Conservation (phyloP, 2,888 invertebrate genomes). For the Cantharis rufa region DNA sequence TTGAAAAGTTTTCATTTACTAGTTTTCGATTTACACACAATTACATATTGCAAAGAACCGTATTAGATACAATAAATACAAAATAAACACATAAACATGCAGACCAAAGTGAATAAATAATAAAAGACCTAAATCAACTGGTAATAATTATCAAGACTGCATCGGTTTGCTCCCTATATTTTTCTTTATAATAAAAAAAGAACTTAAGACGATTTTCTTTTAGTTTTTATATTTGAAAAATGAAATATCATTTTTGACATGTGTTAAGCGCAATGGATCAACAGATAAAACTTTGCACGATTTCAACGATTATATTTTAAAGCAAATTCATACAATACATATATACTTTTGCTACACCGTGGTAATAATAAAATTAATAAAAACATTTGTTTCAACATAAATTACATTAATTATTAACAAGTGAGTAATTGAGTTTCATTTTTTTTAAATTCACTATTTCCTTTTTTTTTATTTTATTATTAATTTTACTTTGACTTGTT, state of each 20-base stretch:
- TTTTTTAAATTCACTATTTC: slow-evolving; percentile 3
- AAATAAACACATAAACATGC: background rate
- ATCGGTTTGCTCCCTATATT: background rate
- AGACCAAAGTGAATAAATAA: background rate
- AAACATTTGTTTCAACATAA: slow-evolving; percentile 33
- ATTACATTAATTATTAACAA: slow-evolving; percentile 37
- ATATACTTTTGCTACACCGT: slow-evolving; percentile 28
- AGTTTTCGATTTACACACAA: background rate
- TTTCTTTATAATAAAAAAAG: background rate
- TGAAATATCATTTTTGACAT: background rate
- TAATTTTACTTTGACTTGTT: slow-evolving; percentile 10
- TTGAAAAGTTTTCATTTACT: background rate
- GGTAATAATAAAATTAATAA: slow-evolving; percentile 30
- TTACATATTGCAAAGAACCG: background rate
- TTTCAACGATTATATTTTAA: slow-evolving; percentile 29
- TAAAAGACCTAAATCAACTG: background rate
- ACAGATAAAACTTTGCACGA: slow-evolving; percentile 19
- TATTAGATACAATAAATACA: background rate
- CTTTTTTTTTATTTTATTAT: background rate
- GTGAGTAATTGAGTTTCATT: slow-evolving; percentile 32
- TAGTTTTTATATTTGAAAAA: background rate
- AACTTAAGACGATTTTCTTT: slow-evolving; percentile 2
- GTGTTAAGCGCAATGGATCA: background rate
- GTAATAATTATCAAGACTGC: background rate
- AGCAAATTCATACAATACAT: slow-evolving; percentile 23